Conservation (phyloP, 2,888 invertebrate genomes). For the Andricus quercusramuli region DNA sequence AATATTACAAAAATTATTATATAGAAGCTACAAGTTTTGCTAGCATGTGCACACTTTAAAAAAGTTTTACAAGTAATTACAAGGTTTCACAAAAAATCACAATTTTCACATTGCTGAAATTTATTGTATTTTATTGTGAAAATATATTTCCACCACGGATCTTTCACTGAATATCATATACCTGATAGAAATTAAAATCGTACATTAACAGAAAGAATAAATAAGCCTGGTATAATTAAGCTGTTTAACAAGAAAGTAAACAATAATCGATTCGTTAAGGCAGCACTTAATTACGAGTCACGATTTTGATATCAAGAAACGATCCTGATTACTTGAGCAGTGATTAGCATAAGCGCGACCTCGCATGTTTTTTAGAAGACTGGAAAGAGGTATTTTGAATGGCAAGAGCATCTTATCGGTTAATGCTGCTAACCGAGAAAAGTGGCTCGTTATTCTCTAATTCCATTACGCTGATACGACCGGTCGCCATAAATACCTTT, state of each 20-base stretch:
- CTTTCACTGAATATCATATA: too few species aligned
- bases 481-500: constrained; percentile 45
- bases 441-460: constrained; percentile 59
- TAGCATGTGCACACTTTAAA: too few species aligned
- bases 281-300: constrained; percentile 27
- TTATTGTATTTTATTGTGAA: too few species aligned
- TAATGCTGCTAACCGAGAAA: constrained; percentile 56
- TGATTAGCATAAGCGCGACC: constrained; percentile 41
- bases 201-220: too few species aligned
- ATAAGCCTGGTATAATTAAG: background rate
- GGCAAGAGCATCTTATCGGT: constrained; percentile 44
- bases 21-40: too few species aligned
- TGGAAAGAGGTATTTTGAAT: constrained; percentile 13
- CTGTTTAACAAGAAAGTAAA: background rate
- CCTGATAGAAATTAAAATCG: too few species aligned
- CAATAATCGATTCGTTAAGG: background rate
- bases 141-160: too few species aligned
- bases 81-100: too few species aligned
- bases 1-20: too few species aligned
- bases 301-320: constrained; percentile 11
- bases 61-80: too few species aligned
- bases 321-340: constrained; percentile 1
- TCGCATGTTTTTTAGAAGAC: constrained; percentile 40
- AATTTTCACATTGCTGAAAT: too few species aligned
- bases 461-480: constrained; percentile 55